A percentile compares a stretch with the other conserved stretches of the same genome.
These are phyloP conservation scores for Scaeva pyrastri DNA, from an alignment of 2,888 invertebrate genomes.

Conservation along the genomic window DNA sequence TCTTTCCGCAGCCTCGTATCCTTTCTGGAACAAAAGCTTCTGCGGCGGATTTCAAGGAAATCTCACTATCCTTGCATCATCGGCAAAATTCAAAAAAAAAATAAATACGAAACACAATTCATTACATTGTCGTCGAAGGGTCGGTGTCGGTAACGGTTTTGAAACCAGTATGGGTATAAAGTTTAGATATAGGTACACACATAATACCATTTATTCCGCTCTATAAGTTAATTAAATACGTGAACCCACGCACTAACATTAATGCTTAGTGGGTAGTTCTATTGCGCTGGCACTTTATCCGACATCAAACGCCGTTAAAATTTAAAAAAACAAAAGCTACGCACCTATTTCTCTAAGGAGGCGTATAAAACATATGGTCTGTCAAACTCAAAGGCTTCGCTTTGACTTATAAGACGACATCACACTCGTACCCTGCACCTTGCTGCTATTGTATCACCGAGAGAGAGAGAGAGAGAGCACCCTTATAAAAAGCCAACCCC, in stretches of 20 bases:
- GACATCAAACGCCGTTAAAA: constrained; percentile 22
- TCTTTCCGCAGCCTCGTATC: neutral
- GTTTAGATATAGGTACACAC: neutral
- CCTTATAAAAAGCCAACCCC: constrained; percentile 18
- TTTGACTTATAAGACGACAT: neutral
- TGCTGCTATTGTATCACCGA: constrained; percentile 1
- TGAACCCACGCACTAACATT: constrained; percentile 55
- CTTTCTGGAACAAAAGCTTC: neutral
- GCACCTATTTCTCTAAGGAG: constrained; percentile 31
- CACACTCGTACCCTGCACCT: neutral
- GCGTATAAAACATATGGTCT: constrained; percentile 31
- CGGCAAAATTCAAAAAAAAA: neutral
- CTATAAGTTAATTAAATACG: constrained; percentile 67
- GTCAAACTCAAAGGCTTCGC: constrained; percentile 54
- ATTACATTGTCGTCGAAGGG: neutral
- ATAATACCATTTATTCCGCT: constrained; percentile 63
- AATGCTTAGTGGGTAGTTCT: constrained; percentile 46
- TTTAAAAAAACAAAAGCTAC: neutral
- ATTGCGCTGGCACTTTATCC: constrained; percentile 32
- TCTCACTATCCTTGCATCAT: constrained; percentile 8
- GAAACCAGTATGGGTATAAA: too few species aligned
- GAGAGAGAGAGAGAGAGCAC: constrained; percentile 5
- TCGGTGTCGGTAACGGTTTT: neutral
- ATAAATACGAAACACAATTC: neutral
- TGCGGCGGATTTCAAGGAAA: constrained; percentile 12